A percentile compares a stretch with the other conserved stretches of the same genome.
phyloP scores from a whole-genome alignment of 1,140 invertebrate genomes.

The Halyomorpha halys region DNA sequence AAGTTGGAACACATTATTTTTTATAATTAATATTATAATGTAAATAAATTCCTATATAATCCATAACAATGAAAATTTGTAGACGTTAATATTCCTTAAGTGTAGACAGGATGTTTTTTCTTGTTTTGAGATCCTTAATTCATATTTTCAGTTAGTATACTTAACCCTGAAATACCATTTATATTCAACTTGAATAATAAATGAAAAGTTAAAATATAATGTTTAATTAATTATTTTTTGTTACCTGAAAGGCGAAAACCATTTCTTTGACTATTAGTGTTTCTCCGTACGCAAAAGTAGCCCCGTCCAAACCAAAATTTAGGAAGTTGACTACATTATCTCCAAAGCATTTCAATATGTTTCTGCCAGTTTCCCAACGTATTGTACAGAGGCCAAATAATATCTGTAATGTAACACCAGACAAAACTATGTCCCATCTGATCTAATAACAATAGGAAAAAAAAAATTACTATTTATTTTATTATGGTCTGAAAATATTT shows the following conservation, averaged over 20 bases:
- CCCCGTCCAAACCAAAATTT: slow-evolving; percentile 61
- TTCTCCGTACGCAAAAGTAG: slow-evolving; percentile 76
- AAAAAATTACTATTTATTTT: slow-evolving; percentile 5
- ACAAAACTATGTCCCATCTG: slow-evolving; percentile 65
- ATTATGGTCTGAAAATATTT: slow-evolving; percentile 17
- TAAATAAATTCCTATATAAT: no score
- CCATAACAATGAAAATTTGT: no score
- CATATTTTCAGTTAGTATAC: no score
- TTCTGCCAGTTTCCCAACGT: slow-evolving; percentile 64
- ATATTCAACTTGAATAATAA: no score
- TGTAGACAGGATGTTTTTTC: no score
- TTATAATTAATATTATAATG: no score
- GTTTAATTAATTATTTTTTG: slow-evolving; percentile 30
- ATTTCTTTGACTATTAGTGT: slow-evolving; percentile 44
- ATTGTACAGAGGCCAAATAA: slow-evolving; percentile 76
- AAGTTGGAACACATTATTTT: no score
- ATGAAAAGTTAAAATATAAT: background rate
- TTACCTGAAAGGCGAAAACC: slow-evolving; percentile 74
- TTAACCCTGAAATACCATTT: no score
- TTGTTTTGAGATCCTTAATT: no score
- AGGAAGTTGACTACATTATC: slow-evolving; percentile 71
- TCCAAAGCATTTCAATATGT: slow-evolving; percentile 69
- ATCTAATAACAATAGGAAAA: slow-evolving; percentile 40
- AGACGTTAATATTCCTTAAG: no score
- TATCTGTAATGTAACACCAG: slow-evolving; percentile 77